These are phyloP conservation scores for Thelaira solivaga DNA, from an alignment of 2,888 invertebrate genomes.

Conservation along the genomic window DNA sequence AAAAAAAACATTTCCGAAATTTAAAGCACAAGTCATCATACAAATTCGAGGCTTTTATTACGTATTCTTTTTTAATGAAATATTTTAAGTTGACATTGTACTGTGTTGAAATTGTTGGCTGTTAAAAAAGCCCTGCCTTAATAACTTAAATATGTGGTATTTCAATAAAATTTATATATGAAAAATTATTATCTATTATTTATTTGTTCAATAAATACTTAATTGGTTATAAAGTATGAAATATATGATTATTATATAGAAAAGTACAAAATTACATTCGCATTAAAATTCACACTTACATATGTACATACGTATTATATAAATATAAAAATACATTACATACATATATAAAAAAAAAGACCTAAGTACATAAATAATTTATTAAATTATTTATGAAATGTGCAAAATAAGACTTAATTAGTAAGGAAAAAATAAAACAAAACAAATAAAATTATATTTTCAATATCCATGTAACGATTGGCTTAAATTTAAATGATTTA, in stretches of 20 bases:
- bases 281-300: constrained; percentile 64
- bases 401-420: constrained; percentile 39
- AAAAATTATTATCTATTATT: constrained; percentile 35
- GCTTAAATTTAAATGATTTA: not conserved
- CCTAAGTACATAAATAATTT: constrained; percentile 65
- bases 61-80: too few species aligned
- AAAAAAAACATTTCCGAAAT: not conserved
- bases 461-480: not conserved
- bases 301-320: constrained; percentile 58
- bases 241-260: constrained; percentile 28
- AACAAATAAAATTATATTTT: too few species aligned
- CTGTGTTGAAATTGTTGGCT: constrained; percentile 24
- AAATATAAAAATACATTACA: not conserved
- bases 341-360: constrained; percentile 64
- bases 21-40: not conserved
- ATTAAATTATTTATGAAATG: constrained; percentile 64
- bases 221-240: constrained; percentile 41
- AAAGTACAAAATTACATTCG: constrained; percentile 64
- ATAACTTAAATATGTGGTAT: constrained; percentile 56
- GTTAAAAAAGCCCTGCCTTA: constrained; percentile 51
- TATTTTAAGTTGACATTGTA: constrained; percentile 12
- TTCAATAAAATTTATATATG: constrained; percentile 50
- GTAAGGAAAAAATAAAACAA: constrained; percentile 36
- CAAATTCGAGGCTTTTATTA: too few species aligned
- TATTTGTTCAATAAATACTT: constrained; percentile 26